Conservation (phyloP, 1,140 invertebrate genomes). For the Drosophila rhopaloa region DNA sequence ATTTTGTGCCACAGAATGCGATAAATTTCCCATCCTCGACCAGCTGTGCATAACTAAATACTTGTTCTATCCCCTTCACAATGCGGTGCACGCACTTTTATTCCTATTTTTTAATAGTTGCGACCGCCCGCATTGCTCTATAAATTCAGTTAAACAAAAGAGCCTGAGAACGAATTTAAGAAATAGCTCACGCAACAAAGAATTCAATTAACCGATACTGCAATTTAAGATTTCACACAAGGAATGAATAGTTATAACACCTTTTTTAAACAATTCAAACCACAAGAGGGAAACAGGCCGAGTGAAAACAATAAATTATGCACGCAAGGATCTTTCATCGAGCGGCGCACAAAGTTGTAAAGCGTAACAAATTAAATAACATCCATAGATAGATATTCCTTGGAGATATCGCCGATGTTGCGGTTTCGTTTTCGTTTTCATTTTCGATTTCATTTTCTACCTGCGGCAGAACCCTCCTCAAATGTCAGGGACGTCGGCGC, state of each 20-base stretch:
- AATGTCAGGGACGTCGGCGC: constrained; percentile 63
- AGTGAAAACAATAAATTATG: constrained; percentile 72
- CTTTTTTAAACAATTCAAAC: constrained; percentile 58
- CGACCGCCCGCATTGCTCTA: constrained; percentile 72
- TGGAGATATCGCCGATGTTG: constrained; percentile 48
- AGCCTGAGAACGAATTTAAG: constrained; percentile 33
- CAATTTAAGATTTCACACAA: constrained; percentile 81
- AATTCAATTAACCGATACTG: constrained; percentile 65
- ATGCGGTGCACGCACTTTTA: constrained; percentile 64
- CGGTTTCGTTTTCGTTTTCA: constrained; percentile 71
- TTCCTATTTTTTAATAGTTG: constrained; percentile 48
- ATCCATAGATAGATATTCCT: constrained; percentile 44
- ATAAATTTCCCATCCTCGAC: constrained; percentile 20
- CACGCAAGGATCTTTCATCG: constrained; percentile 68
- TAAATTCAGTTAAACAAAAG: constrained; percentile 53
- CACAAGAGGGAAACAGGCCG: constrained; percentile 41
- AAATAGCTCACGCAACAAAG: constrained; percentile 72
- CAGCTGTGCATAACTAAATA: constrained; percentile 68
- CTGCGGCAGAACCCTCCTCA: constrained; percentile 69
- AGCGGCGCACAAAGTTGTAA: constrained; percentile 40
- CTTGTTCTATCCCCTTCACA: constrained; percentile 16
- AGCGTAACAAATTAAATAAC: constrained; percentile 79
- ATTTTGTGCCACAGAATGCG: constrained; percentile 12
- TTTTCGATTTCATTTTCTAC: constrained; percentile 69
- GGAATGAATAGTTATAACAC: constrained; percentile 58